phyloP scores from a whole-genome alignment of 2,113 vertebrate genomes.

The Hemiscyllium ocellatum region DNA sequence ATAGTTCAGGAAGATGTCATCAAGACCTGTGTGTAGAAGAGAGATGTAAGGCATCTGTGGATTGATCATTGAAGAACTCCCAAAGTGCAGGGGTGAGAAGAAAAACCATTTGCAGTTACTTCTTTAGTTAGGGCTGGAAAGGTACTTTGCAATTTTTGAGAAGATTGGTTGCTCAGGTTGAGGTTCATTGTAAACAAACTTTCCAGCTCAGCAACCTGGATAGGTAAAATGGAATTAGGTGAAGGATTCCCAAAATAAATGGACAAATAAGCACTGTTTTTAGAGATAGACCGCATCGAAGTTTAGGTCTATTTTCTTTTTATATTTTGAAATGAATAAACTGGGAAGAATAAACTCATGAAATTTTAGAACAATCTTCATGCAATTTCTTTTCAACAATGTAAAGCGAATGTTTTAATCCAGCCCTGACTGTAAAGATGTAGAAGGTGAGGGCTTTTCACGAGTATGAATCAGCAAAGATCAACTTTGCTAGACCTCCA shows the following conservation, averaged over 20 bases:
- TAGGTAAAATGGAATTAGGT: not conserved
- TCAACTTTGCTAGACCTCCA: not conserved
- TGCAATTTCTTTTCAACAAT: not conserved
- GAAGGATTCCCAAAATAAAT: not conserved
- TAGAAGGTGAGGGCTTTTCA: not conserved
- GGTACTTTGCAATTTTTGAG: not conserved
- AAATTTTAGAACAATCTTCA: not conserved
- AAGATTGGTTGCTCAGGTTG: too few relatives aligned
- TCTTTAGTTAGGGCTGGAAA: not conserved
- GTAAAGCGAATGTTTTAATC: not conserved
- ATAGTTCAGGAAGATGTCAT: not conserved
- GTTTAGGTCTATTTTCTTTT: not conserved
- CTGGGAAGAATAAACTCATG: not conserved
- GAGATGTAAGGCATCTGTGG: not conserved
- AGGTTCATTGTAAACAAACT: too few relatives aligned
- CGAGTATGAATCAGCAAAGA: not conserved
- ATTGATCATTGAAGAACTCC: not conserved
- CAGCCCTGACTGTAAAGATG: not conserved
- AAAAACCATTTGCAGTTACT: not conserved
- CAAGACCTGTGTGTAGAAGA: not conserved
- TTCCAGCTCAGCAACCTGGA: not conserved
- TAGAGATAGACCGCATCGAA: not conserved
- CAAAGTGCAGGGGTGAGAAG: not conserved
- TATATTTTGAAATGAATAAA: not conserved
- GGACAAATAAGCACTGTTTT: not conserved